Evolutionary conservation across 1,140 invertebrate species (phyloP), one percentile per base, ranked within the genome.

Genomic region (Drosophila orena): DNA sequence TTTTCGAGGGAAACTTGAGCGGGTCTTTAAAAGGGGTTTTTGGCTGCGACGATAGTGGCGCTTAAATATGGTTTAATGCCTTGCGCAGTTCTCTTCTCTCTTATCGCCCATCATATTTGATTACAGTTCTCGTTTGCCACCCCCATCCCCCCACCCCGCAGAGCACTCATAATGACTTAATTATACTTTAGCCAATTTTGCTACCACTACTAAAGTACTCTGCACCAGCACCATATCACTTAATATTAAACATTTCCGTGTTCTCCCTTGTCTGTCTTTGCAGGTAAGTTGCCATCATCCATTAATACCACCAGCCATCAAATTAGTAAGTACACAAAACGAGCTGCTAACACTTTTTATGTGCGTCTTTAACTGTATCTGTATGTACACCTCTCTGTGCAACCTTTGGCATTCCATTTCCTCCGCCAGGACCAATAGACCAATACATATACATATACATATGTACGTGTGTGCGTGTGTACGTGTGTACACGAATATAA

Each of bases 321-420:
- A 88, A 88, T 88, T 88, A 86, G 83, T 89, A 88, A 89, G 84
- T 89, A 88, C 84, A 89, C 65, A 83, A 89, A 88, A 89, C 78
- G 81, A 88, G 61, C 79, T 89, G 79, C 79, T 88, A 88, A 89
- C 84, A 85, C 78, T 89, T 89, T 77, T 86, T 79, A 88, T 86
- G 79, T 83, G 61, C 78, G 56, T 86, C 81, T 85, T 81, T 86
- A 74, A 86, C 79, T 85, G 78, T 81, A 76, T 83, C 8, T 30
- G 30, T 30, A 30, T 30, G n/a, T n/a, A 46, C 57, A 53, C 57
- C 57, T 58, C 54, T 54, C 47, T 46, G 55, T 30, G n/a, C 15
- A 10, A 30, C 52, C 43, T 22, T 46, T 24, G 43, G 17, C 20
- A 46, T 53, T 20, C 35, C 11, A 8, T 17, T n/a, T 42, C 22